Evolutionary conservation across 92 coral and sea anemone genomes (phyloP).

Genomic region (Heliopora coerulea): DNA sequence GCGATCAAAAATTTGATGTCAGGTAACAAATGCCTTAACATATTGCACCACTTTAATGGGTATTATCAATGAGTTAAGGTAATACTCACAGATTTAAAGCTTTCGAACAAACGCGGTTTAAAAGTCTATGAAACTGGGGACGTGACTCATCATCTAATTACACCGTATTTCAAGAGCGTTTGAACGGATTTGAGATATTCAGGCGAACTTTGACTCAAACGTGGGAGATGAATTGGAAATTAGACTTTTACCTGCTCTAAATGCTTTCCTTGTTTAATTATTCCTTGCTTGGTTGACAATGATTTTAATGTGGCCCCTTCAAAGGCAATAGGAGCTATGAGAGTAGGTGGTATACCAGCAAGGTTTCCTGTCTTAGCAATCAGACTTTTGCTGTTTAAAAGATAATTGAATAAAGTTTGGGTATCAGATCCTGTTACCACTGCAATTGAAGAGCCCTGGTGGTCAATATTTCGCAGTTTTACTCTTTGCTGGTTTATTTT

Average conservation of each 20-base stretch:
- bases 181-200: too few species aligned
- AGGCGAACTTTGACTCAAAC: too few species aligned
- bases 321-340: slow-evolving; percentile 90
- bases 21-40: too few species aligned
- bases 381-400: slow-evolving; percentile 81
- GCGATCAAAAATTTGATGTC: too few species aligned
- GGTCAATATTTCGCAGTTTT: slow-evolving; percentile 74
- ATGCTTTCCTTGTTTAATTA: slow-evolving; percentile 66
- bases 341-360: slow-evolving; percentile 92
- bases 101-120: too few species aligned
- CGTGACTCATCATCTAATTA: too few species aligned
- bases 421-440: slow-evolving; percentile 64
- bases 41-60: too few species aligned
- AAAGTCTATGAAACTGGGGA: too few species aligned
- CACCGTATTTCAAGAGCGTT: too few species aligned
- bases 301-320: slow-evolving; percentile 85
- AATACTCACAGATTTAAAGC: too few species aligned
- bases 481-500: slow-evolving; percentile 58
- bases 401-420: slow-evolving; percentile 83
- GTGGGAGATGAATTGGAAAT: too few species aligned
- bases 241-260: slow-evolving; percentile 81
- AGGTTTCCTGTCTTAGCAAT: slow-evolving; percentile 71
- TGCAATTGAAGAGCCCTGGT: slow-evolving; percentile 78
- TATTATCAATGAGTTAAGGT: too few species aligned
- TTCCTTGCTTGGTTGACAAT: slow-evolving; percentile 73